These are phyloP conservation scores for Hydrolagus affinis DNA, from an alignment of 2,113 vertebrate species.

Conservation along the genomic window DNA sequence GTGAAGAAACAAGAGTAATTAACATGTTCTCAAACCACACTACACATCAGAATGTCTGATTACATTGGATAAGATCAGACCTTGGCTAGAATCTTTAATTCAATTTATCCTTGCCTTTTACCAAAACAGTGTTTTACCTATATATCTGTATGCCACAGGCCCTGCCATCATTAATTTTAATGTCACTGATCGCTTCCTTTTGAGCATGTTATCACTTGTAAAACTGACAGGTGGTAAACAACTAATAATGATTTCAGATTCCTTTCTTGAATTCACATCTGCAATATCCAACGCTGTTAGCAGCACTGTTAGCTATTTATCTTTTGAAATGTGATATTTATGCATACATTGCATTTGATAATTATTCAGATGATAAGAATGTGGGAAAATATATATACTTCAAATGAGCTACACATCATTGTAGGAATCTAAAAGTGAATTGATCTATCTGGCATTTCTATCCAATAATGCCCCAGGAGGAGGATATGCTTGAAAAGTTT, in stretches of 20 bases:
- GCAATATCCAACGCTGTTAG: not conserved
- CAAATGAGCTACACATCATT: slow-evolving; percentile 69
- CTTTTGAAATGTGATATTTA: not conserved
- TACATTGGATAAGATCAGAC: slow-evolving; percentile 21
- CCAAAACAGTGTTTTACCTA: slow-evolving; percentile 3
- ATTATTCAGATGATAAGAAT: slow-evolving; percentile 72
- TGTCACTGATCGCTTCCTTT: not conserved
- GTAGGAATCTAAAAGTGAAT: slow-evolving; percentile 71
- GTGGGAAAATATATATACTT: slow-evolving; percentile 59
- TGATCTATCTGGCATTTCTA: slow-evolving; percentile 70
- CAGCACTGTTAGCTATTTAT: not conserved
- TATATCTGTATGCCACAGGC: not conserved
- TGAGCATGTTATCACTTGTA: not conserved
- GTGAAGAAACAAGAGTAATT: not conserved
- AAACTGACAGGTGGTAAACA: slow-evolving; percentile 22
- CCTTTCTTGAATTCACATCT: not conserved
- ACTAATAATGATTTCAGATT: slow-evolving; percentile 3
- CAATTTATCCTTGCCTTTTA: slow-evolving; percentile 18
- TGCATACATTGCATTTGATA: slow-evolving; percentile 69
- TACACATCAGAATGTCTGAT: not conserved
- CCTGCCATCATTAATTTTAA: not conserved
- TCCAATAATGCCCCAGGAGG: slow-evolving; percentile 67
- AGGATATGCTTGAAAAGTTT: slow-evolving; percentile 62
- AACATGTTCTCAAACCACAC: not conserved
- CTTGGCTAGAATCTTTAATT: slow-evolving; percentile 26